These are phyloP conservation scores for Caenorhabditis remanei DNA, from an alignment of 1,140 invertebrate species.

Conservation along the genomic window DNA sequence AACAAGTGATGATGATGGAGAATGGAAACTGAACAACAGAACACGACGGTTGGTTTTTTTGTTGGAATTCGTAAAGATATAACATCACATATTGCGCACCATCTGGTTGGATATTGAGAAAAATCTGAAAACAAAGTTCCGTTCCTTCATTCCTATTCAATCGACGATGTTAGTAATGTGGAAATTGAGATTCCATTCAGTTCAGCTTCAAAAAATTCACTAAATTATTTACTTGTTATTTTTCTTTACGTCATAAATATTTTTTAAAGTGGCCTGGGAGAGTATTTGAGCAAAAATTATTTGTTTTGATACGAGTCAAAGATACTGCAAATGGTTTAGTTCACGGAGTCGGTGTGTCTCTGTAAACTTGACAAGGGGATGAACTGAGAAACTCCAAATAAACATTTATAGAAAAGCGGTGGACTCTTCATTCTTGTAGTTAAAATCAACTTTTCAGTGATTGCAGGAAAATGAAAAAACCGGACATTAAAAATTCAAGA, in stretches of 20 bases:
- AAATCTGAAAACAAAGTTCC: background rate
- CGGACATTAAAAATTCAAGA: too few species aligned
- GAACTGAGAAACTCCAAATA: too few species aligned
- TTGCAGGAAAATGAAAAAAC: too few species aligned
- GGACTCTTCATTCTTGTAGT: too few species aligned
- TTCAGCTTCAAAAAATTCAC: conserved; percentile 11
- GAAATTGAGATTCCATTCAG: conserved; percentile 14
- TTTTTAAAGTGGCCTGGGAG: background rate
- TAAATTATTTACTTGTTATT: conserved; percentile 4
- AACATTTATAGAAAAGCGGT: too few species aligned
- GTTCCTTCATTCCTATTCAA: background rate
- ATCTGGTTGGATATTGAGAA: background rate
- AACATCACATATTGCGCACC: background rate
- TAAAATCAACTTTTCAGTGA: too few species aligned
- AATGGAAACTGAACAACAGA: conserved; percentile 27
- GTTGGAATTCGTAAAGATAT: conserved; percentile 18
- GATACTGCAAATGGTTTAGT: too few species aligned
- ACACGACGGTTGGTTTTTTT: background rate
- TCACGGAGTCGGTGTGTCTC: too few species aligned
- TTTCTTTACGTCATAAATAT: conserved; percentile 10
- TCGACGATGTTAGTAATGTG: background rate
- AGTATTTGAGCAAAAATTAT: too few species aligned
- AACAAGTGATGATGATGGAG: conserved; percentile 40
- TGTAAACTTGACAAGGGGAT: too few species aligned
- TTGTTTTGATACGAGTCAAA: too few species aligned